Conservation (phyloP, 2,888 invertebrate species). For the Tetrapedia diversipes region DNA sequence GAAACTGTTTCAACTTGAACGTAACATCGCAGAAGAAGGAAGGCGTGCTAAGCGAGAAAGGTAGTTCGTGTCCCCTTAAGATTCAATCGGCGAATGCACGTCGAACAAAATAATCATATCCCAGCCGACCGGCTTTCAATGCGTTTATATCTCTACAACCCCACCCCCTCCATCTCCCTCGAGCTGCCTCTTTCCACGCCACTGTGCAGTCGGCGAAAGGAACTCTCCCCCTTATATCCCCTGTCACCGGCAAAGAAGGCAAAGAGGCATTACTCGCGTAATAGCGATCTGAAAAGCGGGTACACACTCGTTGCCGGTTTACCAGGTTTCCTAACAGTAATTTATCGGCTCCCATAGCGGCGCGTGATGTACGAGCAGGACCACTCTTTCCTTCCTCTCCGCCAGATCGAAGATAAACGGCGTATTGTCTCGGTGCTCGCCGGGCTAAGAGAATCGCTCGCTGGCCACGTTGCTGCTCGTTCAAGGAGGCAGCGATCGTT, state of each 20-base stretch:
- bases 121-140: conserved; percentile 24
- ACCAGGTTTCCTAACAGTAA: conserved; percentile 65
- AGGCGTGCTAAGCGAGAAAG: background rate
- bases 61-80: conserved; percentile 21
- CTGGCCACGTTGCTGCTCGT: conserved; percentile 58
- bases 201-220: conserved; percentile 11
- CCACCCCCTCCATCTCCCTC: background rate
- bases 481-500: conserved; percentile 65
- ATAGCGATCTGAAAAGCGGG: conserved; percentile 59
- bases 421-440: conserved; percentile 66
- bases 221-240: conserved; percentile 25
- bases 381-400: conserved; percentile 59
- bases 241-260: conserved; percentile 44
- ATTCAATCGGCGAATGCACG: conserved; percentile 45
- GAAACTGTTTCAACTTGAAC: background rate
- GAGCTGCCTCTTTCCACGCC: background rate
- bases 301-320: conserved; percentile 62
- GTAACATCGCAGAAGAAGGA: background rate
- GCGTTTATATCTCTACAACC: conserved; percentile 29
- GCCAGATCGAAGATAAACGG: conserved; percentile 71
- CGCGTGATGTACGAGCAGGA: conserved; percentile 65
- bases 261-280: conserved; percentile 59
- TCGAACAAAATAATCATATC: conserved; percentile 53
- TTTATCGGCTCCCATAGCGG: conserved; percentile 65
- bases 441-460: conserved; percentile 63